Evolutionary conservation across 2,797 vertebrate genomes (phyloP), one percentile per base, ranked within the genome.

Genomic region (Rhadinocentrus ornatus): DNA sequence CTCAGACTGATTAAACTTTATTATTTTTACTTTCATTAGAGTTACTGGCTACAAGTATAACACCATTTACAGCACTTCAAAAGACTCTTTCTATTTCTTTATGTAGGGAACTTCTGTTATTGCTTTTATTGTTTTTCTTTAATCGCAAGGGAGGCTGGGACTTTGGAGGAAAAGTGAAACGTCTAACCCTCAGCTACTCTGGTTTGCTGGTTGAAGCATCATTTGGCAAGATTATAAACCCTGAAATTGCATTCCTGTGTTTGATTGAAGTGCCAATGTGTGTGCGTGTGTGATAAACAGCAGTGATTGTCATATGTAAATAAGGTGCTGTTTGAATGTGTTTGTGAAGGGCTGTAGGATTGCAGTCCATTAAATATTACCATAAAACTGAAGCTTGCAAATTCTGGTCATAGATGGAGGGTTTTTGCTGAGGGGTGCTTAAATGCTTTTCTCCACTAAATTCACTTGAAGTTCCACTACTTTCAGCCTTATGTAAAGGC

Each of bases 81-180:
- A 34, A 50, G n/a, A 59, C 13, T n/a, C n/a, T 18, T 4, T 35
- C 59, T 37, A 57, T 18, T 50, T 15, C 29, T 69, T 63, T 69
- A 64, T 68, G 39, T 55, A 73, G 66, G 67, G 31, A 70, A 60
- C 56, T 62, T 56, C 60, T 35, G 20, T 75, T 69, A 73, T 59
- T 56, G 66, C 50, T 69, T 75, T 73, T 73, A 66, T 82, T 80
- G 37, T 62, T 60, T 66, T 57, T 54, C 26, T 6, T 48, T 32
- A 79, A 75, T 50, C 61, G 27, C 26, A 58, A 3, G 18, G 18
- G 3, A n/a, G 8, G 37, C 37, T 39, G 37, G 15, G 39, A 16
- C 5, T 44, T 44, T 44, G 16, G 39, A 3, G 16, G 39, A 6
- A 44, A 44, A 6, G 16, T 44, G 39, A 44, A 15, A 16, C 2